Base-by-base conservation (phyloP, 1,140 invertebrate genomes). In the Tetramorium simillimum region DNA sequence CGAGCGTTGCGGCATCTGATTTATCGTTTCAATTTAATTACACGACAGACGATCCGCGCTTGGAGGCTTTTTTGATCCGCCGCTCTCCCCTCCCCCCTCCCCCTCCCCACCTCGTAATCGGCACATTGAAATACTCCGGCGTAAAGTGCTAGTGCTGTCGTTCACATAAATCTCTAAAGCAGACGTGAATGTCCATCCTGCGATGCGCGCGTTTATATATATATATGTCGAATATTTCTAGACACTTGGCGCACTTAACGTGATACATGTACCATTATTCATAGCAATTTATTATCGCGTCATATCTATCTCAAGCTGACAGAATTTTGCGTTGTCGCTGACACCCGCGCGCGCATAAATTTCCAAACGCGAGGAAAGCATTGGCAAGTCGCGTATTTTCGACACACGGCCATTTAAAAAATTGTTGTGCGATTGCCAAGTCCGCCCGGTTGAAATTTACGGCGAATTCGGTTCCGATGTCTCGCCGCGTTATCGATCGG, bases 401-500 rank as follows among this genome's bases (percentile, higher is more conserved):
- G 67, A 58, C 67, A 40, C 67, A 40, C 12, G 65, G 43, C 80
- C 67, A 62, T 84, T 84, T 75, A 73, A 84, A 84, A 84, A 75
- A 84, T 86, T 69, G 40, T 81, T 69, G 53, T 60, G 24, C 76
- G 76, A 81, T 86, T 60, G 81, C 62, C 49, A 62, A 67, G 40
- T 85, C 65, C 49, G 62, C 72, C 73, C 82, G 21, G 21, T 21
- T 18, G 56, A 65, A 85, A 85, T 85, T 73, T 51, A 78, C 43
- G 49, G 46, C n/a, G 75, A 73, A 33, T 77, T 85, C 84, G 65
- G 16, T 56, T 49, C 24, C 58, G 67, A 86, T 80, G 84, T 78
- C 85, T 70, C 73, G 67, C 28, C 77, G 49, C 37, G 69, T 77
- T 89, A 89, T 89, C 88, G 88, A 89, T 78, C 86, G 86, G 72